Conservation (phyloP, 2,797 vertebrate species). For the Anniella stebbinsi region DNA sequence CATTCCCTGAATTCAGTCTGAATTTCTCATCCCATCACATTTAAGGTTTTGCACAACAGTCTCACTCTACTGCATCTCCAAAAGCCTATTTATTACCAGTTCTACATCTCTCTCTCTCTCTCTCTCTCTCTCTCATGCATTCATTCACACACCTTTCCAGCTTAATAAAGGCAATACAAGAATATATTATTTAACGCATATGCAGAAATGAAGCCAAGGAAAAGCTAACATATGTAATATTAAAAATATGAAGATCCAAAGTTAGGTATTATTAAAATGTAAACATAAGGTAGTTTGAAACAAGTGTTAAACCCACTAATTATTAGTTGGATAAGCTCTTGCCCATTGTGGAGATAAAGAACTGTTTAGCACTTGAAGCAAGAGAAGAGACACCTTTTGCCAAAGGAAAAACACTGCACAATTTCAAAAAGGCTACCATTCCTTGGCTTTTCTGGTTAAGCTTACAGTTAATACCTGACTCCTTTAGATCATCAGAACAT, state of each 20-base stretch:
- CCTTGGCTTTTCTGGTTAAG: background rate
- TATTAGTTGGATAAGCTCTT: background rate
- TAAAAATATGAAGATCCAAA: slow-evolving; percentile 1
- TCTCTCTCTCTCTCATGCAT: background rate
- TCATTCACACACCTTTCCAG: too few relatives aligned
- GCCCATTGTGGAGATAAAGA: background rate
- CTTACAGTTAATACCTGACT: background rate
- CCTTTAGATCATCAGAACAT: background rate
- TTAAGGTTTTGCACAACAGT: background rate
- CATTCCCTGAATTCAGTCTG: background rate
- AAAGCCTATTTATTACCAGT: background rate
- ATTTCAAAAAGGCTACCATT: background rate
- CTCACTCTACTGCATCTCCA: background rate
- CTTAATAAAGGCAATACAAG: background rate
- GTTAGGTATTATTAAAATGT: slow-evolving; percentile 5
- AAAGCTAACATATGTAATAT: background rate
- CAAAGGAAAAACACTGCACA: background rate
- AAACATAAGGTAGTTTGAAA: background rate
- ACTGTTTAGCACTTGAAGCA: background rate
- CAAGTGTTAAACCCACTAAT: background rate
- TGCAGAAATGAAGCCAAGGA: background rate
- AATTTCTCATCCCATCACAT: background rate
- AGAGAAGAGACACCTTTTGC: background rate
- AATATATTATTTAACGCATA: background rate
- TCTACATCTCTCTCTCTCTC: background rate